Base-by-base conservation (phyloP, 2,888 invertebrate species). In the Philonicus albiceps region DNA sequence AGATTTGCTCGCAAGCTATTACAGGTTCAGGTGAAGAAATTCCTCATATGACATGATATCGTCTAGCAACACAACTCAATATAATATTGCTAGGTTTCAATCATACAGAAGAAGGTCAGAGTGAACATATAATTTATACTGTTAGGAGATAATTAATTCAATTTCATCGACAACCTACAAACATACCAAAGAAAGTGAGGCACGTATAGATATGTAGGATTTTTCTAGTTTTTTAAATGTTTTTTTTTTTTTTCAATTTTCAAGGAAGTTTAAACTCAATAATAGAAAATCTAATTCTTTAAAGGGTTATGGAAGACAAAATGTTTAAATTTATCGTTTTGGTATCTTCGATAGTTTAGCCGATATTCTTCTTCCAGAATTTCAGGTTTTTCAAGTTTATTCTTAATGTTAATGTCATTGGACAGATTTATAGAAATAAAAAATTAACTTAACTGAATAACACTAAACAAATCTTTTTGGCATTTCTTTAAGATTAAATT, bases 381-480 rank as follows among this genome's bases (percentile, higher is more conserved):
- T 78, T 78, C 78, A 27, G 49, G 78, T 78, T 78, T 78, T 49
- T 27, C 78, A 16, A 11, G 49, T 49, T 27, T 78, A 5, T 43
- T 78, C 30, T 19, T 78, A 49, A 78, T 78, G 78, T 49, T 78
- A 78, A 78, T 78, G 27, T 27, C 37, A 19, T 78, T 78, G 49
- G 40, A 49, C 49, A 49, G 78, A 49, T 78, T 49, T 16, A n/a
- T 16, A 49, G 2, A 43, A 31, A 53, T 22, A 49, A 78, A 16
- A 78, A 78, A 49, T 78, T 27, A 64, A 27, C 3, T 64, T 2
- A 2, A 64, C 27, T 22, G 22, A 27, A 64, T 27, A 64, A 64
- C 64, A 64, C 64, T 64, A 64, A n/a, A 22, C 64, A 64, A 64
- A 22, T 27, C 27, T 64, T 53, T 64, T 22, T 11, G 22, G 11